Evolutionary conservation across 2,888 invertebrate genomes (phyloP).

Genomic region (Cosmia trapezina): DNA sequence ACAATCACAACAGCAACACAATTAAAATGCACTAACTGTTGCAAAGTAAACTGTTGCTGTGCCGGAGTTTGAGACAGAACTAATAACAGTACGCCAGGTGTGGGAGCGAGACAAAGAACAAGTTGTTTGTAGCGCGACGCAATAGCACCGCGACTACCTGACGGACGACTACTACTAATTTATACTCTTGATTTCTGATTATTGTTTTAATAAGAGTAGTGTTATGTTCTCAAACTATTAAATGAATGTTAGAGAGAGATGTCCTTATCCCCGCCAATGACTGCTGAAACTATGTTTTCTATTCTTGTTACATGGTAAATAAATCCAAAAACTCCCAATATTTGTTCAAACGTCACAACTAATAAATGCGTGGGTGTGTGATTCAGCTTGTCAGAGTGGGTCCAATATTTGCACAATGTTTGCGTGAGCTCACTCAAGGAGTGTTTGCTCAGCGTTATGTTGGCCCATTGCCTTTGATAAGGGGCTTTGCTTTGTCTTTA

Average conservation of each 20-base stretch:
- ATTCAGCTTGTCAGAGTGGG: slow-evolving; percentile 1
- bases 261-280: not conserved
- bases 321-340: not conserved
- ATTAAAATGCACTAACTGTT: slow-evolving; percentile 29
- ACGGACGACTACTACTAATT: slow-evolving; percentile 27
- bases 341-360: not conserved
- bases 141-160: slow-evolving; percentile 11
- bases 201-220: too few relatives aligned
- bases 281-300: not conserved
- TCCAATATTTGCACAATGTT: slow-evolving; percentile 35
- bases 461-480: slow-evolving; percentile 40
- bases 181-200: not conserved
- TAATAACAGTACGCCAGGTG: slow-evolving; percentile 23
- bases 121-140: slow-evolving; percentile 24
- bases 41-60: slow-evolving; percentile 22
- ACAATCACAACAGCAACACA: slow-evolving; percentile 1
- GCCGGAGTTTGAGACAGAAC: slow-evolving; percentile 7
- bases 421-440: slow-evolving; percentile 8
- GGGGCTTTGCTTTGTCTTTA: slow-evolving; percentile 34
- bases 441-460: slow-evolving; percentile 35
- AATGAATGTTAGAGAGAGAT: not conserved
- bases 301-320: not conserved
- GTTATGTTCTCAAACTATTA: too few relatives aligned
- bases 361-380: slow-evolving; percentile 17
- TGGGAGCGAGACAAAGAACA: slow-evolving; percentile 27